Conservation (phyloP, 35 echinoderm and acorn worm species). For the Eucidaris tribuloides region DNA sequence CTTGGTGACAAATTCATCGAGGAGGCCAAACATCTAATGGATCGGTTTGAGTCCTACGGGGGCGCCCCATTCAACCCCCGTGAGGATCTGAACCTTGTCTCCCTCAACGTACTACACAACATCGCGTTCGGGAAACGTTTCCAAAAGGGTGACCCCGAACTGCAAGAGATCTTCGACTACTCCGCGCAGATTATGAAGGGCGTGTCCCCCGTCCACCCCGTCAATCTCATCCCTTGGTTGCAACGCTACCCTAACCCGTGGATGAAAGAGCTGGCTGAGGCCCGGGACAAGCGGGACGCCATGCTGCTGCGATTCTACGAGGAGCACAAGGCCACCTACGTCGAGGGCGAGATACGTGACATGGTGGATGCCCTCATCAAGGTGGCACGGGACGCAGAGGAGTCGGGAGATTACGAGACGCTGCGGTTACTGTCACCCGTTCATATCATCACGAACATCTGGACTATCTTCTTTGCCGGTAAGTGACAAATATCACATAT, state of each 20-base stretch:
- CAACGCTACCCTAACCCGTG: slow-evolving; percentile 87
- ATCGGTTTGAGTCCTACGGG: slow-evolving; percentile 63
- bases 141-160: slow-evolving; percentile 79
- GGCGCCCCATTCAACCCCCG: slow-evolving; percentile 83
- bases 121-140: slow-evolving; percentile 96
- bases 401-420: slow-evolving; percentile 51
- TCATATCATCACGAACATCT: slow-evolving; percentile 98
- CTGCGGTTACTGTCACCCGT: slow-evolving; percentile 74
- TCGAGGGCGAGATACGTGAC: slow-evolving; percentile 70
- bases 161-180: slow-evolving; percentile 85
- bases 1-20: slow-evolving; percentile 72
- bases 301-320: slow-evolving; percentile 78
- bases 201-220: slow-evolving; percentile 90
- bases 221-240: slow-evolving; percentile 93
- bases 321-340: slow-evolving; percentile 73
- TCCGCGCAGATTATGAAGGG: slow-evolving; percentile 84
- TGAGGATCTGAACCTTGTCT: slow-evolving; percentile 84
- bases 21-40: slow-evolving; percentile 68
- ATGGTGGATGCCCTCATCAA: slow-evolving; percentile 90
- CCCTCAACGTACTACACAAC: slow-evolving; percentile 97
- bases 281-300: slow-evolving; percentile 64
- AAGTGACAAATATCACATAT: too few relatives aligned
- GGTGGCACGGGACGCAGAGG: slow-evolving; percentile 59
- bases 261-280: slow-evolving; percentile 66
- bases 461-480: slow-evolving; percentile 99